Conservation (phyloP, 92 coral and sea anemone genomes). For the Paragorgia papillata region DNA sequence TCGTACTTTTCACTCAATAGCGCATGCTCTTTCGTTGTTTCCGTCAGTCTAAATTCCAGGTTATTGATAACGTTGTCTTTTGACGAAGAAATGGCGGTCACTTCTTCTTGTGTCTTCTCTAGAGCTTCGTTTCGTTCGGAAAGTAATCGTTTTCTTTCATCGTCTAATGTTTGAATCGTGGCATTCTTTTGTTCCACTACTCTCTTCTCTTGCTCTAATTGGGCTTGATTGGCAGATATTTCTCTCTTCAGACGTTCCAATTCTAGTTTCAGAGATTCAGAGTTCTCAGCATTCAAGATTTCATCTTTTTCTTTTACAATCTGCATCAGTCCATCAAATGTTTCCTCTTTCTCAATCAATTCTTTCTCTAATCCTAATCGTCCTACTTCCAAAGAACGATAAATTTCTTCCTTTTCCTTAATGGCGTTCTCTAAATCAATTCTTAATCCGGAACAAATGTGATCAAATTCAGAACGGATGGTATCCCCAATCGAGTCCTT, state of each 20-base stretch:
- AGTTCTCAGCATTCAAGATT: constrained; percentile 49
- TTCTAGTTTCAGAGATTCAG: constrained; percentile 49
- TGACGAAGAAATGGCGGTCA: constrained; percentile 5
- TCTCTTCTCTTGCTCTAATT: constrained; percentile 26
- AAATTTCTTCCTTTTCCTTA: constrained; percentile 65
- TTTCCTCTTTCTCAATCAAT: constrained; percentile 71
- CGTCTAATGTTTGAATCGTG: constrained; percentile 49
- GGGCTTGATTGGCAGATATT: constrained; percentile 38
- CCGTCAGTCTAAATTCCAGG: constrained; percentile 6
- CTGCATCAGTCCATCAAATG: constrained; percentile 67
- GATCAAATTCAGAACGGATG: constrained; percentile 76
- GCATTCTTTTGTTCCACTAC: constrained; percentile 40
- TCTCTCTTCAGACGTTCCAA: constrained; percentile 52
- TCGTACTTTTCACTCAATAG: constrained; percentile 21
- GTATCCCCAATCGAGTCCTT: constrained; percentile 53
- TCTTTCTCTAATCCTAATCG: constrained; percentile 60
- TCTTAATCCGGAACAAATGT: constrained; percentile 93
- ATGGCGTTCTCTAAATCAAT: constrained; percentile 80
- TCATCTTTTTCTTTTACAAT: constrained; percentile 67
- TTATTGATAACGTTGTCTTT: constrained; percentile 36
- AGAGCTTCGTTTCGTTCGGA: constrained; percentile 56
- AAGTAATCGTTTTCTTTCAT: constrained; percentile 55
- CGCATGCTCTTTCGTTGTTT: constrained; percentile 14
- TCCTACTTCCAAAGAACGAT: constrained; percentile 48
- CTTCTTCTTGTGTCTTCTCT: constrained; percentile 32